A percentile compares a stretch with the other conserved stretches of the same genome.
Evolutionary conservation across 2,797 vertebrate genomes (phyloP).

Genomic region (Schizothorax lantsangensis): DNA sequence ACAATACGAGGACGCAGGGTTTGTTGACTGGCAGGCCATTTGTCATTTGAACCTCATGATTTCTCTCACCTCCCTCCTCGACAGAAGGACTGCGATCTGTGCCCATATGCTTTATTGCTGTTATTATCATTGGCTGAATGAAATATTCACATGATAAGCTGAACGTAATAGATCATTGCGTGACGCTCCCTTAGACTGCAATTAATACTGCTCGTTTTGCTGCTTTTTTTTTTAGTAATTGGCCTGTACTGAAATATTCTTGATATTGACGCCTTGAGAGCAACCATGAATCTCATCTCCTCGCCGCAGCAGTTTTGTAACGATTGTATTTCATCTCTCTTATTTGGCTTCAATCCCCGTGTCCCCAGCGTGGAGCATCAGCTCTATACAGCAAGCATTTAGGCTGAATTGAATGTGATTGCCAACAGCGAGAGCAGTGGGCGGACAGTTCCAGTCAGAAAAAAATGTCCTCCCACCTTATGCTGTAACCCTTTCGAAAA

Average conservation of each 20-base stretch:
- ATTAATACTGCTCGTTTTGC: constrained; percentile 34
- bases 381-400: constrained; percentile 52
- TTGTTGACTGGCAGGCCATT: constrained; percentile 48
- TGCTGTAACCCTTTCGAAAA: constrained; percentile 40
- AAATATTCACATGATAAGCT: constrained; percentile 45
- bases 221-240: background rate
- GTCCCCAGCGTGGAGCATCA: constrained; percentile 50
- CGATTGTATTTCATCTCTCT: constrained; percentile 47
- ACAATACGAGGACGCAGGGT: constrained; percentile 23
- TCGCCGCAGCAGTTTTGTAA: constrained; percentile 36
- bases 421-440: constrained; percentile 55
- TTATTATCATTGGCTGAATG: constrained; percentile 39
- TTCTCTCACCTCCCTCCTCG: constrained; percentile 31
- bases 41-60: constrained; percentile 43
- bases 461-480: constrained; percentile 52
- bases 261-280: constrained; percentile 49
- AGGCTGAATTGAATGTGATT: constrained; percentile 58
- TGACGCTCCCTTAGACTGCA: constrained; percentile 39
- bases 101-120: constrained; percentile 49
- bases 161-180: constrained; percentile 33
- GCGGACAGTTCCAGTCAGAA: constrained; percentile 47
- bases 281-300: constrained; percentile 44
- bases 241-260: constrained; percentile 11
- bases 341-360: constrained; percentile 52
- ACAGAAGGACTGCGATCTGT: constrained; percentile 43